Conservation (phyloP, 2,113 vertebrate genomes). For the Corvus cornix region DNA sequence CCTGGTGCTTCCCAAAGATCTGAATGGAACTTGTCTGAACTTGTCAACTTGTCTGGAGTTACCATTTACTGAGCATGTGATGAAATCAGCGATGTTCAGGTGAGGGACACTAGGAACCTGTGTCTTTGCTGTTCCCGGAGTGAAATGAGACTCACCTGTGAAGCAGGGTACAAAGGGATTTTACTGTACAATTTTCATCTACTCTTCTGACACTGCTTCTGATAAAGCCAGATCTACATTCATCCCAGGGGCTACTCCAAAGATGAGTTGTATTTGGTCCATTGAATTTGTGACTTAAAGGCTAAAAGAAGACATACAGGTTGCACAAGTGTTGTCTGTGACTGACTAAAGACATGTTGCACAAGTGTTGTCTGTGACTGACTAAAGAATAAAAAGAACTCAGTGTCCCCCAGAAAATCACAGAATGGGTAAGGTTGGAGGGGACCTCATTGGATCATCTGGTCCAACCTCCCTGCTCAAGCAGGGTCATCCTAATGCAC, state of each 20-base stretch:
- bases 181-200: not conserved
- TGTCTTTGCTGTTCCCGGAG: not conserved
- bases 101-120: not conserved
- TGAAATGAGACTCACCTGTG: not conserved
- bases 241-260: not conserved
- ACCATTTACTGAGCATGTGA: not conserved
- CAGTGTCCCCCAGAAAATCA: not conserved
- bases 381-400: not conserved
- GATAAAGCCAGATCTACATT: not conserved
- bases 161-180: not conserved
- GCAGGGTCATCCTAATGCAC: not conserved
- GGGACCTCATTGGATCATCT: not conserved
- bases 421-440: not conserved
- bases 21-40: not conserved
- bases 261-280: not conserved
- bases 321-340: not conserved
- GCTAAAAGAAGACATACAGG: not conserved
- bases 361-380: not conserved
- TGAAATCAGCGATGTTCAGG: not conserved
- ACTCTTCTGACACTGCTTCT: not conserved
- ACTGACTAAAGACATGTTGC: not conserved
- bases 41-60: not conserved
- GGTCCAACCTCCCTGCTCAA: not conserved
- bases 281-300: constrained; percentile 11
- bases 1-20: not conserved